Base-by-base conservation (phyloP, 92 coral and sea anemone species). In the Epizoanthus ramosus region DNA sequence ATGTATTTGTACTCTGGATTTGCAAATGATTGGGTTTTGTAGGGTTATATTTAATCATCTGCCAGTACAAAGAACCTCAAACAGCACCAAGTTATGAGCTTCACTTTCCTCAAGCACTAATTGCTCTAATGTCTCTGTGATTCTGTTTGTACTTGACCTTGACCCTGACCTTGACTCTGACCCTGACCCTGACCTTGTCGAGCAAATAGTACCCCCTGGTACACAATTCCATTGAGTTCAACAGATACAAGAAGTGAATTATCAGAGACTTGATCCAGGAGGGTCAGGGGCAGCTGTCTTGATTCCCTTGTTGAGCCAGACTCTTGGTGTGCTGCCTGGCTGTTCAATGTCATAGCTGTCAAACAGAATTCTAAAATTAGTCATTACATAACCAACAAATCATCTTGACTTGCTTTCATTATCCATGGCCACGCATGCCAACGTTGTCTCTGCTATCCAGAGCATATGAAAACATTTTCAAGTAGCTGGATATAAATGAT, bases 121-220 rank as follows among this genome's bases (percentile, higher is more conserved):
- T 41, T 6, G 8, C 8, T 65, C 61, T 43, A 60, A 28, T 77
- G 82, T 6, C 66, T 61, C 12, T 39, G 69, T 14, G 39, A 21
- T 33, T 77, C 71, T 0, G 66, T 43, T 47, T 57, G 24, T 0
- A 52, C 41, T 47, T 57, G 47, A 14, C 82, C 71, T 28, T 77
- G 82, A 39, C 81, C 81, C 18, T 76, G 81, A 37, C 71, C 82
- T 82, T 86, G 98, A n/a, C n/a, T n/a, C n/a, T 57, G 47, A 14
- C 82, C 71, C 18, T 77, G 82, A 39, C 81, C 81, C 18, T 76
- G 81, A 37, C 71, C 82, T 82, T 86, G 98, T 47, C 98, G 93
- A 19, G 99, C 99, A 70, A 92, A 94, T 56, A 97, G 80, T 12
- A 97, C 99, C 24, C 99, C 99, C 86, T 97, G 99, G 50, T 97